Conservation (phyloP, 2,888 invertebrate species). For the Tipula unca region DNA sequence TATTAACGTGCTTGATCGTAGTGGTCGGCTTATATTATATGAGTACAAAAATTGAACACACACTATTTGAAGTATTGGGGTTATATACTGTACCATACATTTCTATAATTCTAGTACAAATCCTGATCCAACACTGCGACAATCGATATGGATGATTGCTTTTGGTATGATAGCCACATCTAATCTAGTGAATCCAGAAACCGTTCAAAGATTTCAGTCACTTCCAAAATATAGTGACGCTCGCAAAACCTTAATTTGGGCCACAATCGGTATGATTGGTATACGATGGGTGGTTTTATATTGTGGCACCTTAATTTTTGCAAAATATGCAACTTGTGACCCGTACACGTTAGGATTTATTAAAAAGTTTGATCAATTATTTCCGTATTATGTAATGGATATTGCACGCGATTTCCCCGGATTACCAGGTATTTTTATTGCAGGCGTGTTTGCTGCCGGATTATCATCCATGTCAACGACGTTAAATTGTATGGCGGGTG, state of each 20-base stretch:
- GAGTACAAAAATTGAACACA: no score
- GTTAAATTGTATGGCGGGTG: conserved; percentile 49
- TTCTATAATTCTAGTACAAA: conserved; percentile 46
- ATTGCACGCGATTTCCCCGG: conserved; percentile 57
- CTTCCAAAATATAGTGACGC: neutral
- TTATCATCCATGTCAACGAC: conserved; percentile 57
- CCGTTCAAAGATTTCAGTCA: conserved; percentile 49
- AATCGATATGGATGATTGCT: conserved; percentile 51
- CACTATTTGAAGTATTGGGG: neutral
- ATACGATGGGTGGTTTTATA: neutral
- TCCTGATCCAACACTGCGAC: conserved; percentile 49
- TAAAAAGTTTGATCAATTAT: conserved; percentile 49
- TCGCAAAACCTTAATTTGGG: neutral
- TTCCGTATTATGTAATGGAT: conserved; percentile 66
- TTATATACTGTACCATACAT: neutral
- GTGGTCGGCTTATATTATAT: conserved; percentile 51
- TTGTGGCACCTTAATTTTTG: conserved; percentile 45
- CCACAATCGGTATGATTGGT: neutral
- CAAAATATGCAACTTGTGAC: conserved; percentile 47
- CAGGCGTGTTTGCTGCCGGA: conserved; percentile 65
- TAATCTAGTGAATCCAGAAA: conserved; percentile 49
- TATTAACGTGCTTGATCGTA: conserved; percentile 48
- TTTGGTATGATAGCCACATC: conserved; percentile 49
- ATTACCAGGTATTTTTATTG: conserved; percentile 64
- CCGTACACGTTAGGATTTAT: conserved; percentile 50